A percentile compares a stretch with the other conserved stretches of the same genome.
Conservation (phyloP, 2,113 vertebrate genomes). For the Lepisosteus oculatus region DNA sequence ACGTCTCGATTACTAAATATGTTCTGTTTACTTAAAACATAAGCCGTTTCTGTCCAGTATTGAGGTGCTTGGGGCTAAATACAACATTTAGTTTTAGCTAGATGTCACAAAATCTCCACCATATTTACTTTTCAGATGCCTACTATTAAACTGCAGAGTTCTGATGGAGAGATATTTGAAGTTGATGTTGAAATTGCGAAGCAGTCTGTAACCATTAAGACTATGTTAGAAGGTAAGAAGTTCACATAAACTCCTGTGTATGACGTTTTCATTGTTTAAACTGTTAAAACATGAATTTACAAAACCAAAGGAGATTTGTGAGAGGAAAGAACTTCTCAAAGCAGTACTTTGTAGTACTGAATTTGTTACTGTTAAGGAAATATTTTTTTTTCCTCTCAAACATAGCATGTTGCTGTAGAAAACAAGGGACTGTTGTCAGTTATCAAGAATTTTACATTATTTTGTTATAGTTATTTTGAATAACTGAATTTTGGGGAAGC, state of each 20-base stretch:
- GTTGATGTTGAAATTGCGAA: slow-evolving; percentile 98
- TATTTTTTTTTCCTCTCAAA: not conserved
- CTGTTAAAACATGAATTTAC: not conserved
- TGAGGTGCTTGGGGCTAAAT: too few species aligned
- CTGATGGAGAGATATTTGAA: slow-evolving; percentile 98
- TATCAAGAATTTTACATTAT: too few species aligned
- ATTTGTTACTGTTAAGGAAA: too few species aligned
- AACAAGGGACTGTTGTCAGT: too few species aligned
- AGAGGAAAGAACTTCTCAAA: not conserved
- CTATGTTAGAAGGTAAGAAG: slow-evolving; percentile 92
- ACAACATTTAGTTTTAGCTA: not conserved
- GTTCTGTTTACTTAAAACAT: too few species aligned
- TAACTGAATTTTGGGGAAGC: too few species aligned
- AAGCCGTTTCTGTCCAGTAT: too few species aligned
- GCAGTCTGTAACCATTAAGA: slow-evolving; percentile 98
- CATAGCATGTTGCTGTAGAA: not conserved
- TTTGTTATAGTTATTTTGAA: too few species aligned
- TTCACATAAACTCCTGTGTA: too few species aligned
- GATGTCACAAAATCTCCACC: not conserved
- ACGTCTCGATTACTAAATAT: too few species aligned
- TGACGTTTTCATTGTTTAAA: too few species aligned
- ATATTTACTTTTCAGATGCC: slow-evolving; percentile 74
- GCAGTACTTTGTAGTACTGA: not conserved
- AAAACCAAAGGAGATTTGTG: not conserved
- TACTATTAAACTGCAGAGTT: slow-evolving; percentile 97